These are phyloP conservation scores for Micropoecilia bifurca DNA, from an alignment of 2,797 vertebrate genomes.

Conservation along the genomic window DNA sequence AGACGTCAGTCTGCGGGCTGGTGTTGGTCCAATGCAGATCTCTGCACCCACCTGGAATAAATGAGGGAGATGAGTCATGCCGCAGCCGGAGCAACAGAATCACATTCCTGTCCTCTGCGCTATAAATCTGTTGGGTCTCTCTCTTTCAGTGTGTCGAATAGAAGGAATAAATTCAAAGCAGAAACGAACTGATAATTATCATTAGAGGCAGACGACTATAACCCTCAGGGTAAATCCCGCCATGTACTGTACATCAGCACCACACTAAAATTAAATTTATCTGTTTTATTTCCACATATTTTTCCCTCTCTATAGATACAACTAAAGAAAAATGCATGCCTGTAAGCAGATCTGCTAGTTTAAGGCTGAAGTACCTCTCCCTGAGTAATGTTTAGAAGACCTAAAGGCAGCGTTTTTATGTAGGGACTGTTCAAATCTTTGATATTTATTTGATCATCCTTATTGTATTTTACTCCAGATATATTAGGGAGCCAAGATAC, in stretches of 20 bases:
- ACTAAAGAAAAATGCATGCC: neutral
- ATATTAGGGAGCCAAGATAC: neutral
- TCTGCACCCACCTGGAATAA: constrained; percentile 44
- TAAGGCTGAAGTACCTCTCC: neutral
- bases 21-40: constrained; percentile 18
- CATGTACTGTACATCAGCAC: constrained; percentile 27
- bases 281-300: constrained; percentile 18
- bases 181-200: constrained; percentile 30
- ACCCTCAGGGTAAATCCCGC: constrained; percentile 53
- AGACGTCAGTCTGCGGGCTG: neutral
- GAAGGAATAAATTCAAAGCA: constrained; percentile 45
- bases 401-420: neutral
- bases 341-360: neutral
- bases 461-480: neutral
- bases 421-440: neutral
- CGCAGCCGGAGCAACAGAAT: constrained; percentile 56
- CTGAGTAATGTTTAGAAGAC: neutral
- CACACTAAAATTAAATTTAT: constrained; percentile 40
- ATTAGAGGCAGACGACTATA: constrained; percentile 55
- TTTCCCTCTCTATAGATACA: neutral
- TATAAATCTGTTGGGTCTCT: constrained; percentile 52
- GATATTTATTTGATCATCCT: neutral
- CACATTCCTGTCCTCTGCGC: constrained; percentile 37
- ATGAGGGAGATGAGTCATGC: constrained; percentile 60
- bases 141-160: constrained; percentile 5